Conservation (phyloP, 2,113 vertebrate species). For the Sitta europaea region DNA sequence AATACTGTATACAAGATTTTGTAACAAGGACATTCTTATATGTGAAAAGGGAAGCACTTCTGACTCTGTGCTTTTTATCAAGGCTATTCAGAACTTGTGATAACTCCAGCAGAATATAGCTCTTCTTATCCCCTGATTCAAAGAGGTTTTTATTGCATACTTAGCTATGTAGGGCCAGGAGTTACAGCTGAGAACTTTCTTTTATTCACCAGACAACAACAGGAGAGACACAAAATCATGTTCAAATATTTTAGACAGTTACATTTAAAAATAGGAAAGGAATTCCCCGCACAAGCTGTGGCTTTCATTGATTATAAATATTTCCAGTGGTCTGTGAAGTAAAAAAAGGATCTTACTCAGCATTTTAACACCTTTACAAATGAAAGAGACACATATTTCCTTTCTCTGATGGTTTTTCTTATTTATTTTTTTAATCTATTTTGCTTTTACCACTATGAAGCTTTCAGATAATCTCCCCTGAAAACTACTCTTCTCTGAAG, state of each 20-base stretch:
- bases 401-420: not conserved
- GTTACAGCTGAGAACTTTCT: not conserved
- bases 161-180: not conserved
- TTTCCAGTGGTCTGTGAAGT: not conserved
- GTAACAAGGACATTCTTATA: not conserved
- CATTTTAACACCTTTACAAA: not conserved
- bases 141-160: not conserved
- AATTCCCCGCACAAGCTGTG: rapidly evolving
- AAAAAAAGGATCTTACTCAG: not conserved
- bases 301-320: not conserved
- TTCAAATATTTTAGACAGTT: not conserved
- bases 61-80: not conserved
- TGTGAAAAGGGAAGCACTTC: not conserved
- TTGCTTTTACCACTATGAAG: not conserved
- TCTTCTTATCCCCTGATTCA: not conserved
- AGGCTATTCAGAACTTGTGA: not conserved
- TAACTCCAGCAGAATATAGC: not conserved
- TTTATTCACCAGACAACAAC: not conserved
- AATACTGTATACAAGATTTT: not conserved
- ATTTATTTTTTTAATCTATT: not conserved
- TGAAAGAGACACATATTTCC: not conserved
- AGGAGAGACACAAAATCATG: not conserved
- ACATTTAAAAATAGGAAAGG: not conserved
- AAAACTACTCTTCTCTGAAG: not conserved
- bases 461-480: not conserved